These are phyloP conservation scores for Drosophila albomicans DNA, from an alignment of 1,140 invertebrate genomes.

Conservation along the genomic window DNA sequence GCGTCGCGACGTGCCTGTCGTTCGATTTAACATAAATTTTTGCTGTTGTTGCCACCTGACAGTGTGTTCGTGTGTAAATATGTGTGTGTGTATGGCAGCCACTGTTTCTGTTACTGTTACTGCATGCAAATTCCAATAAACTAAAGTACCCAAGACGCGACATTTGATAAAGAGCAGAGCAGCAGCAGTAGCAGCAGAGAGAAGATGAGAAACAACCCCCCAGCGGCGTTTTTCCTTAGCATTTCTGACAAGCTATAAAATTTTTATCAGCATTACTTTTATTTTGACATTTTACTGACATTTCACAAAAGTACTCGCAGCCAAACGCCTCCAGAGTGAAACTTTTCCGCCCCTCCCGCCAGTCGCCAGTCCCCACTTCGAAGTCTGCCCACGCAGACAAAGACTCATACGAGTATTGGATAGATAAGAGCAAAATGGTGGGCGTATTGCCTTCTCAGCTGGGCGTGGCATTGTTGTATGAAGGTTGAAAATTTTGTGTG, in stretches of 20 bases:
- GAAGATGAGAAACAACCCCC: conserved; percentile 47
- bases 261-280: conserved; percentile 84
- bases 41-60: conserved; percentile 24
- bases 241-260: conserved; percentile 83
- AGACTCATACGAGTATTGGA: conserved; percentile 7
- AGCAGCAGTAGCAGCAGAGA: conserved; percentile 10
- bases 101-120: conserved; percentile 22
- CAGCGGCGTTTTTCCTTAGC: conserved; percentile 50
- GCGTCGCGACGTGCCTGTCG: conserved; percentile 37
- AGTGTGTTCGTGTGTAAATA: conserved; percentile 10
- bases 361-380: no score
- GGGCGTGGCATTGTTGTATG: conserved; percentile 41
- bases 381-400: background rate
- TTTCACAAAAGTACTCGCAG: conserved; percentile 68
- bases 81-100: conserved; percentile 28
- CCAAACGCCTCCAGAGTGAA: conserved; percentile 53
- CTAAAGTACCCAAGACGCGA: conserved; percentile 77
- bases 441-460: conserved; percentile 23
- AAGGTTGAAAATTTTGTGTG: background rate
- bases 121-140: conserved; percentile 81
- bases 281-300: conserved; percentile 83
- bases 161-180: conserved; percentile 69
- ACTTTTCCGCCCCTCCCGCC: conserved; percentile 22
- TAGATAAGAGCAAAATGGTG: conserved; percentile 61
- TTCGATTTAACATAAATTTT: conserved; percentile 82